phyloP scores from a whole-genome alignment of 1,140 invertebrate species.

The Cydia splendana region DNA sequence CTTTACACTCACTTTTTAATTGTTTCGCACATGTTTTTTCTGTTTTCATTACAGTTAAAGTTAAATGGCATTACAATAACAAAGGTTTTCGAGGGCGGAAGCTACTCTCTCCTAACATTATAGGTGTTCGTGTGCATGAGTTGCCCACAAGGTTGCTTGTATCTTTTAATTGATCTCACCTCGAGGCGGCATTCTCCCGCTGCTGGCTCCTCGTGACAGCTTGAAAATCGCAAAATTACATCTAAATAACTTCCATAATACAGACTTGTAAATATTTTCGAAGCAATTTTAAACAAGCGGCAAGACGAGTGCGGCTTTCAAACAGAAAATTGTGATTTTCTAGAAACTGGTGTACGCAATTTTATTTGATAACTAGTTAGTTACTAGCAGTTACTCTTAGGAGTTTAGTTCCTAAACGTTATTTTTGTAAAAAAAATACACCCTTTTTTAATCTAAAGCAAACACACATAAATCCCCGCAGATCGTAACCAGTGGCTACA shows the following conservation, averaged over 20 bases:
- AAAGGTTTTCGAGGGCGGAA: background rate
- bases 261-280: background rate
- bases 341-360: too few species aligned
- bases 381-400: too few species aligned
- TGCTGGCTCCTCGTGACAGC: conserved; percentile 1
- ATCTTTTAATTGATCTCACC: conserved; percentile 31
- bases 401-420: too few species aligned
- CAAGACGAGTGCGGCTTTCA: too few species aligned
- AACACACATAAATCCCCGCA: too few species aligned
- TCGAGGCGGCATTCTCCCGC: background rate
- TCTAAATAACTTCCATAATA: conserved; percentile 11
- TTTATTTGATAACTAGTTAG: too few species aligned
- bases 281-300: background rate
- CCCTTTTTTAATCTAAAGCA: too few species aligned
- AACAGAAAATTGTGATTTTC: too few species aligned
- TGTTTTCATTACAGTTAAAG: too few species aligned
- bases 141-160: background rate
- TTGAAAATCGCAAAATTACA: conserved; percentile 24
- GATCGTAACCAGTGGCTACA: too few species aligned
- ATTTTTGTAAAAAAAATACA: too few species aligned
- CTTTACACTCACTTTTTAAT: background rate
- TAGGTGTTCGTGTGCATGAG: background rate
- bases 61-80: too few species aligned
- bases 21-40: background rate
- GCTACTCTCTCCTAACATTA: background rate